phyloP scores from a whole-genome alignment of 2,113 vertebrate species.

The Oreochromis aureus region DNA sequence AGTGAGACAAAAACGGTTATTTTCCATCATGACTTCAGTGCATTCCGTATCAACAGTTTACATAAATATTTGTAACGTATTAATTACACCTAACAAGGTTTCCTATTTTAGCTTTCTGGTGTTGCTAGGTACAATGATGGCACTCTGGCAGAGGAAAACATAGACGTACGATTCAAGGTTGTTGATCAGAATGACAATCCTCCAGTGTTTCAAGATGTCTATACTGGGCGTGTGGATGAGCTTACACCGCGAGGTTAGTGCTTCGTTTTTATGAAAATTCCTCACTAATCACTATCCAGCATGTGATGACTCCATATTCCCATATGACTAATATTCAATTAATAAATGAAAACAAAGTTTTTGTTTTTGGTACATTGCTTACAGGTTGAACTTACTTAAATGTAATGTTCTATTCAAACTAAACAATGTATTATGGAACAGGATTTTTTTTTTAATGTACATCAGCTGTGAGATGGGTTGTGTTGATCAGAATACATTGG shows the following conservation, averaged over 20 bases:
- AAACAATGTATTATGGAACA: not conserved
- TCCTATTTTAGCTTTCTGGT: slow-evolving; percentile 55
- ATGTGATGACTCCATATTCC: not conserved
- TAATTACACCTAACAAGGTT: not conserved
- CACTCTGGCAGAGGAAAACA: slow-evolving; percentile 12
- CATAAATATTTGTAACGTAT: not conserved
- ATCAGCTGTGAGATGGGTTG: not conserved
- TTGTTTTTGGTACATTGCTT: not conserved
- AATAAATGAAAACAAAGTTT: not conserved
- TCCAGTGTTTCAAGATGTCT: slow-evolving; percentile 34
- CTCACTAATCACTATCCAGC: not conserved
- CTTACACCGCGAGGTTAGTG: slow-evolving; percentile 16
- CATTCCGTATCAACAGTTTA: not conserved
- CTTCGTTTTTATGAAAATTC: not conserved
- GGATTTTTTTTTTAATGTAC: not conserved
- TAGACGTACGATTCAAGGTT: slow-evolving; percentile 58
- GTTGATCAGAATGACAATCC: slow-evolving; percentile 64
- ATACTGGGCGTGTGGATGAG: slow-evolving; percentile 20
- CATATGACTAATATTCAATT: not conserved
- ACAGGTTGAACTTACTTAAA: not conserved
- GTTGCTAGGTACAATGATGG: slow-evolving; percentile 28
- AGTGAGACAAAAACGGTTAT: slow-evolving; percentile 11
- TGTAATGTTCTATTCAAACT: not conserved
- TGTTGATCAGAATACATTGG: not conserved
- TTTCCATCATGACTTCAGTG: not conserved